Conservation (phyloP, 1,140 invertebrate genomes). For the Frieseomelitta varia region DNA sequence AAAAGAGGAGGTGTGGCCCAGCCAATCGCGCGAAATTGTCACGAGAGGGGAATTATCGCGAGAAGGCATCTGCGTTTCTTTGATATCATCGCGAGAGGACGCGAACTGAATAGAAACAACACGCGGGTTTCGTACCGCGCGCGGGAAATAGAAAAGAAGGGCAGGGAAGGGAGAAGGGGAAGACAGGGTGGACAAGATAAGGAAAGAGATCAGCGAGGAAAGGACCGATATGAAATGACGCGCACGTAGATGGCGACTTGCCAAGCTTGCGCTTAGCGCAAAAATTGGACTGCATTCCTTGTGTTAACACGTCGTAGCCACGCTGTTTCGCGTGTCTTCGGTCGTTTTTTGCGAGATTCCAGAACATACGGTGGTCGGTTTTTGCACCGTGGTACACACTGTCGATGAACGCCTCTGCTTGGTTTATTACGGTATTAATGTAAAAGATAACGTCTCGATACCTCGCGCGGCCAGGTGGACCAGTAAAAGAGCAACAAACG, state of each 20-base stretch:
- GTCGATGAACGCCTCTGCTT: constrained; percentile 36
- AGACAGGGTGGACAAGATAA: no score
- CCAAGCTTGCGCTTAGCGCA: constrained; percentile 36
- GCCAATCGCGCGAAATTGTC: background rate
- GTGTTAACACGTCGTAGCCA: constrained; percentile 52
- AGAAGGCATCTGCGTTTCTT: background rate
- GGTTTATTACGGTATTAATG: constrained; percentile 61
- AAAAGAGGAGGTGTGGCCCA: no score
- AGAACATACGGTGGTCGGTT: constrained; percentile 35
- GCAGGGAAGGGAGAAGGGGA: background rate
- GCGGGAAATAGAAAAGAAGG: background rate
- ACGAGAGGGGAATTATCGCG: background rate
- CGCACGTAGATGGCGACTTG: constrained; percentile 47
- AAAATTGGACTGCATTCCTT: constrained; percentile 68
- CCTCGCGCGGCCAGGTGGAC: no score
- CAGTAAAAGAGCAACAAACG: background rate
- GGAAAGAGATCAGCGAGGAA: no score
- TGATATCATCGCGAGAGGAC: constrained; percentile 8
- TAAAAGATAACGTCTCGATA: constrained; percentile 31
- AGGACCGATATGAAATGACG: constrained; percentile 51
- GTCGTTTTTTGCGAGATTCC: constrained; percentile 56
- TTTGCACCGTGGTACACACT: constrained; percentile 21
- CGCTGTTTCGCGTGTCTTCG: constrained; percentile 62
- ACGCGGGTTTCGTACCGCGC: constrained; percentile 8
- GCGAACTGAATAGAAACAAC: constrained; percentile 26